Evolutionary conservation across 2,888 invertebrate species (phyloP), one percentile per base, ranked within the genome.

Genomic region (Calameuta filiformis): DNA sequence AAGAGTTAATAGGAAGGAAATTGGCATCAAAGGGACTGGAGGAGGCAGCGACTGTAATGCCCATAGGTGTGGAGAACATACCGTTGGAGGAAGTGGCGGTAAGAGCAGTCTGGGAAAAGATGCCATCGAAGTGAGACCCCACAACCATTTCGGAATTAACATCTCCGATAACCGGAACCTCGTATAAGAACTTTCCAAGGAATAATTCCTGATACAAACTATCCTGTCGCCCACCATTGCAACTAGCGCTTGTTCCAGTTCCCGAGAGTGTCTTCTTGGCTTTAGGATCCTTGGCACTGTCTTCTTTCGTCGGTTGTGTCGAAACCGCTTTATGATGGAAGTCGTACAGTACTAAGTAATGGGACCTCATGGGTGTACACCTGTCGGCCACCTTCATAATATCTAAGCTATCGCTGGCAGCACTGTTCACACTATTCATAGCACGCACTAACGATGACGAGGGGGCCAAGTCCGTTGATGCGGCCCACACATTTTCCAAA

Each of bases 371-470:
- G 81, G 84, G 88, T 82, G 83, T 90, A 85, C 89, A 84, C 83
- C 88, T 86, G 86, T 90, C 87, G 33, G 88, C 90, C 56, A 92
- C 92, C 79, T 93, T 92, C 91, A 93, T 93, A 81, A 93, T 93
- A 83, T 93, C 92, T 78, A 93, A 88, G 79, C 90, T 88, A 83
- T 91, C 90, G 85, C 91, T 91, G 76, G 91, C 87, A 69, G 91
- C 95, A 90, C 95, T 94, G 87, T 96, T 96, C 79, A 96, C 95
- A 88, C 95, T 95, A 89, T 97, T 96, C 94, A 96, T 95, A 23
- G 95, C 95, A 85, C 96, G 95, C 12, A 96, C 95, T 78, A 94
- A 87, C 23, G 91, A 91, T 6, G 91, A 91, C 4, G 91, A 90
- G 30, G 89, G 87, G 2, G 90, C 90, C 69, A 91, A 78, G 79